phyloP scores from a whole-genome alignment of 1,140 invertebrate genomes.

The Thaumatotibia leucotreta region DNA sequence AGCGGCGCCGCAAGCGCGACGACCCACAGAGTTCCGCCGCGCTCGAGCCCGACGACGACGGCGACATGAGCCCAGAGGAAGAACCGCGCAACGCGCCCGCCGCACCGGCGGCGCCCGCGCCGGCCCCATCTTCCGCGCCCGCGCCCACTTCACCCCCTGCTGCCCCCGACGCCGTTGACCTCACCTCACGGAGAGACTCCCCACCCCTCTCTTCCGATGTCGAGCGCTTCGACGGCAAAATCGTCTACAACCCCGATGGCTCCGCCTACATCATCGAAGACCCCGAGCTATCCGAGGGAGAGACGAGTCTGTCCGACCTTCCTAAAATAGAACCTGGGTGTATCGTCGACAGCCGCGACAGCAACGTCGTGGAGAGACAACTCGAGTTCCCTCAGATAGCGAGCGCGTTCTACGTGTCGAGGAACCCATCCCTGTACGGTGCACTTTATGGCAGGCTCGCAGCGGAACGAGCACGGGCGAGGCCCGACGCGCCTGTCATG shows the following conservation, averaged over 20 bases:
- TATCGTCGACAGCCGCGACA: conserved; percentile 77
- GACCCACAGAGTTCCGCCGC: conserved; percentile 72
- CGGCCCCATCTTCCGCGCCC: conserved; percentile 59
- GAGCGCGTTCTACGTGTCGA: conserved; percentile 93
- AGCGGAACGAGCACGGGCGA: conserved; percentile 63
- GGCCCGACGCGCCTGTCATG: conserved; percentile 90
- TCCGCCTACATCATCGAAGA: conserved; percentile 98
- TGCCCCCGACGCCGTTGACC: conserved; percentile 66
- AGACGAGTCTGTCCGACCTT: conserved; percentile 78
- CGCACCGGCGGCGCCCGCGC: conserved; percentile 64
- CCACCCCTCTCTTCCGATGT: conserved; percentile 85
- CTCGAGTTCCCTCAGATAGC: conserved; percentile 90
- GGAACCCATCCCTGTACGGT: conserved; percentile 78
- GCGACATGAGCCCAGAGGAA: conserved; percentile 75
- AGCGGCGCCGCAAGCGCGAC: conserved; percentile 77
- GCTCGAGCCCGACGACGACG: conserved; percentile 72
- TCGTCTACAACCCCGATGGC: conserved; percentile 98
- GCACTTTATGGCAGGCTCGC: conserved; percentile 75
- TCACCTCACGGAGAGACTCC: conserved; percentile 66
- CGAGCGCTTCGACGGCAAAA: conserved; percentile 96
- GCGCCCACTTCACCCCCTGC: conserved; percentile 65
- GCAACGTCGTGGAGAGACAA: conserved; percentile 78
- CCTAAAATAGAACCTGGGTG: conserved; percentile 82
- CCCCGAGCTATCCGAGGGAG: conserved; percentile 78
- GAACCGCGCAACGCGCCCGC: conserved; percentile 68